Evolutionary conservation across 2,888 invertebrate species (phyloP), one percentile per base, ranked within the genome.

Genomic region (Parochlus steinenii): DNA sequence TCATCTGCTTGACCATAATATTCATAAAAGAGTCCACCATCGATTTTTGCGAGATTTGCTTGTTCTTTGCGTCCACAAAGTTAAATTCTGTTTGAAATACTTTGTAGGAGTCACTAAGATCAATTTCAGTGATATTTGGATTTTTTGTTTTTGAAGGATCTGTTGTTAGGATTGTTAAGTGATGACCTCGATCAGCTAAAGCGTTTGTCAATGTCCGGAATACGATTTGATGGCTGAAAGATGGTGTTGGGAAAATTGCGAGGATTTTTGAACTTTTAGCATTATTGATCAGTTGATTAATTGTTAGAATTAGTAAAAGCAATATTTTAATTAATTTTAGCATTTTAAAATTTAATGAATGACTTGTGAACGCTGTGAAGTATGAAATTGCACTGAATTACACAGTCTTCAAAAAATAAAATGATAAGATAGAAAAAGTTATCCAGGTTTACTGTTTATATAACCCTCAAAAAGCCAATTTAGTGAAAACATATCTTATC

Each of bases 101-200:
- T 10, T 47, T 42, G 31, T 62, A 59, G 0, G 58, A 54, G 14
- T 54, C 48, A 7, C 53, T 52, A 1, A 55, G 41, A 39, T 55
- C 52, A 1, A 58, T 54, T 46, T 57, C 52, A 12, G 48, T 55
- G 1, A 55, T 34, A 38, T 56, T 57, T n/a, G n/a, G n/a, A n/a
- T n/a, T n/a, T n/a, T n/a, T n/a, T 14, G 30, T 22, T 17, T 37
- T 37, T 3, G 41, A 31, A 17, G 32, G 32, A 25, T 32, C 25
- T 15, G 32, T 32, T 12, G 32, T 17, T 7, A 32, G 11, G 6
- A 32, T 24, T 24, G 32, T 32, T 12, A 32, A 24, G 8, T 19
- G 10, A 17, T 32, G 32, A n/a, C 32, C 32, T 12, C 32, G 32
- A 32, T 32, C 24, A 17, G 16, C 24, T 8, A 32, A 25, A 3